Evolutionary conservation across 1,140 invertebrate species (phyloP).

Genomic region (Hyles euphorbiae): DNA sequence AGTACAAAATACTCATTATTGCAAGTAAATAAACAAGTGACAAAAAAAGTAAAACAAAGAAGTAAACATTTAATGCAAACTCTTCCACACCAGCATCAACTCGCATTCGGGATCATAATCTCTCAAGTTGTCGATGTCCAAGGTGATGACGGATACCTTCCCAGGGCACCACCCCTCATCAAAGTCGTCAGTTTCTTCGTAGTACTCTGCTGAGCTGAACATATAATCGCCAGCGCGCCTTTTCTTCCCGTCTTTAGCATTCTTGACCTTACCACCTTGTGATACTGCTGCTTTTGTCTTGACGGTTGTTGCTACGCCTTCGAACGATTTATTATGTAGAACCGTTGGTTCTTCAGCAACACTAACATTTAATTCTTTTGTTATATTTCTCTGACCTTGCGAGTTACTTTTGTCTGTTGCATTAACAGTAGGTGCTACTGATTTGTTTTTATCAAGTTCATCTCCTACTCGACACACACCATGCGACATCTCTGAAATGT

Average conservation of each 20-base stretch:
- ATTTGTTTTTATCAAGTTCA: background rate
- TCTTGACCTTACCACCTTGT: slow-evolving; percentile 10
- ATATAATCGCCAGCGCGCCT: slow-evolving; percentile 45
- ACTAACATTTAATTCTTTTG: background rate
- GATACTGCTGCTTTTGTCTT: background rate
- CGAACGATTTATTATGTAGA: background rate
- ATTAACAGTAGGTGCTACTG: background rate
- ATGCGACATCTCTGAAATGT: slow-evolving; percentile 2
- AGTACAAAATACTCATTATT: too few relatives aligned
- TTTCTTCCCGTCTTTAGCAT: slow-evolving; percentile 14
- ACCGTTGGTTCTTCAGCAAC: too few relatives aligned
- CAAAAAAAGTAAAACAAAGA: background rate
- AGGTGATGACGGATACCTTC: slow-evolving; percentile 31
- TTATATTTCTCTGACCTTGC: background rate
- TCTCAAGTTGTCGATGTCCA: slow-evolving; percentile 45
- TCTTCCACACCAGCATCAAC: slow-evolving; percentile 41
- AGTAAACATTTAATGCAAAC: slow-evolving; percentile 30
- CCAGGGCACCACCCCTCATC: slow-evolving; percentile 32
- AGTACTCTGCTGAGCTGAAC: slow-evolving; percentile 55
- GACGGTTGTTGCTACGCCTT: slow-evolving; percentile 3
- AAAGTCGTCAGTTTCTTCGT: slow-evolving; percentile 44
- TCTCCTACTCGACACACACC: slow-evolving; percentile 1
- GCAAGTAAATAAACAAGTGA: background rate
- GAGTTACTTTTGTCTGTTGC: background rate
- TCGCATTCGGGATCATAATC: slow-evolving; percentile 51